Conservation (phyloP, 1,140 invertebrate species). For the Frieseomelitta varia region DNA sequence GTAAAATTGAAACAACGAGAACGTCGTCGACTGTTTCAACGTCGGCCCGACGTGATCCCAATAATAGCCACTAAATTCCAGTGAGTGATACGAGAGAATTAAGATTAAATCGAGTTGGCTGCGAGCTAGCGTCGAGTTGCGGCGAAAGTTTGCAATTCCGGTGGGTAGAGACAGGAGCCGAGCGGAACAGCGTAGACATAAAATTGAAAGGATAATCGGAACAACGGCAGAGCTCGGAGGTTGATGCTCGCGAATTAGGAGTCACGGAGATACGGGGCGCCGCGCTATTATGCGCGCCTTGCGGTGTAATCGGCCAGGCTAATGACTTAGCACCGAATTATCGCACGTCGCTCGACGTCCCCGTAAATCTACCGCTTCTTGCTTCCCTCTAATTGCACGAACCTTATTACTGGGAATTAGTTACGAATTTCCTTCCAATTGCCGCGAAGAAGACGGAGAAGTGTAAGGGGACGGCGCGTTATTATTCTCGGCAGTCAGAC, state of each 20-base stretch:
- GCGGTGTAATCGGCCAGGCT: conserved; percentile 62
- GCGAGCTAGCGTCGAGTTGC: not conserved
- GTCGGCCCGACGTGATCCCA: not conserved
- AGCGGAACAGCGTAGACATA: conserved; percentile 19
- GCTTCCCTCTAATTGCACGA: conserved; percentile 54
- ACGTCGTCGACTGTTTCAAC: not conserved
- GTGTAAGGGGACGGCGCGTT: not conserved
- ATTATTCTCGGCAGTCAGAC: too few relatives aligned
- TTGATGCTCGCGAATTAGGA: conserved; percentile 51
- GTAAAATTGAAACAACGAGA: too few relatives aligned
- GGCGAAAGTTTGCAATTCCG: conserved; percentile 23
- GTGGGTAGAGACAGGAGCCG: not conserved
- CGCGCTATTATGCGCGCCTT: conserved; percentile 58
- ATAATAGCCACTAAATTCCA: not conserved
- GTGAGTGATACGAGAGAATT: not conserved
- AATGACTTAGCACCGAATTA: conserved; percentile 68
- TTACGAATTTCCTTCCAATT: conserved; percentile 45
- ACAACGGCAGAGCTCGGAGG: conserved; percentile 8
- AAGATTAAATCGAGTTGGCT: not conserved
- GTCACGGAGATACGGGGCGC: conserved; percentile 54
- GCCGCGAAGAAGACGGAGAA: not conserved
- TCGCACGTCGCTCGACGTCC: conserved; percentile 57
- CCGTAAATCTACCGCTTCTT: conserved; percentile 58
- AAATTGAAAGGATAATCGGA: conserved; percentile 58
- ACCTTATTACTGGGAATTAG: conserved; percentile 58